Percentiles rank a stretch among this genome's conserved stretches.
phyloP scores from a whole-genome alignment of 2,797 vertebrate genomes.

The Arnoldichthys spilopterus region DNA sequence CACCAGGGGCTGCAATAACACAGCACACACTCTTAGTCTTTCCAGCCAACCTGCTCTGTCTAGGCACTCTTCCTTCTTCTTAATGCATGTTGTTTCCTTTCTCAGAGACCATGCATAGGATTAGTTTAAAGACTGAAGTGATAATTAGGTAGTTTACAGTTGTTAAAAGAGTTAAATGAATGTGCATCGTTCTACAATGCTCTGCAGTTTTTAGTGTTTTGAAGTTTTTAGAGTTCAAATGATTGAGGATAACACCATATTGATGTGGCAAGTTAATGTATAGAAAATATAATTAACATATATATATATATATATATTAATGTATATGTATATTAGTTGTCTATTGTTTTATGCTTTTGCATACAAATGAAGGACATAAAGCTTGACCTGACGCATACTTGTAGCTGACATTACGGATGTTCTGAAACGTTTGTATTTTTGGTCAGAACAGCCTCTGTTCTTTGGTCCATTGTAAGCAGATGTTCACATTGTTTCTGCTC shows the following conservation, averaged over 20 bases:
- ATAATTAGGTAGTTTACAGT: neutral
- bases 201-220: too few relatives aligned
- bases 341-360: neutral
- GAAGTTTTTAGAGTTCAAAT: too few relatives aligned
- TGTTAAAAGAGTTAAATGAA: too few relatives aligned
- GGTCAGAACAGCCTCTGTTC: constrained; percentile 8
- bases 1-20: constrained; percentile 76
- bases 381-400: neutral
- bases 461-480: constrained; percentile 17
- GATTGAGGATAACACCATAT: neutral
- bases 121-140: neutral
- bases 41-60: neutral
- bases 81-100: neutral
- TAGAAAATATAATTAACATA: too few relatives aligned
- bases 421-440: neutral
- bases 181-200: too few relatives aligned
- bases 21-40: constrained; percentile 27
- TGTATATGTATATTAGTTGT: neutral
- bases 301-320: too few relatives aligned
- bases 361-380: neutral
- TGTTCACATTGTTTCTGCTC: constrained; percentile 33
- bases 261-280: too few relatives aligned
- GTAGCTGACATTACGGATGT: neutral
- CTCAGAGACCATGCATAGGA: neutral
- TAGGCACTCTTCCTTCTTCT: neutral